Percentiles rank a stretch among this genome's conserved stretches.
Evolutionary conservation across 2,113 vertebrate genomes (phyloP).

Genomic region (Numida meleagris): DNA sequence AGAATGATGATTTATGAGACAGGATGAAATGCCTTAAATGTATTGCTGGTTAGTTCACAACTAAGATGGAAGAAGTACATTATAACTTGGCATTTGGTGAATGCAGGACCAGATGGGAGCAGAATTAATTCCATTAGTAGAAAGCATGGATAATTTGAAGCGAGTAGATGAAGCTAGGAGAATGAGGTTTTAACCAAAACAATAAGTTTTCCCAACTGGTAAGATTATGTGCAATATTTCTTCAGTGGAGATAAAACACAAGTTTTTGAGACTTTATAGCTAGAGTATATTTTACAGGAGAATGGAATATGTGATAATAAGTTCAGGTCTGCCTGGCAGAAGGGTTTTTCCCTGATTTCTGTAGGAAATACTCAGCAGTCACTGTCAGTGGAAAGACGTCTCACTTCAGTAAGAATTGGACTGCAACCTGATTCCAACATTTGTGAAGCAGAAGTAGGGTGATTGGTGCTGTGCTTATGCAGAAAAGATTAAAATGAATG

Average conservation of each 20-base stretch:
- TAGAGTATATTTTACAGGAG: not conserved
- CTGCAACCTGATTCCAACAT: not conserved
- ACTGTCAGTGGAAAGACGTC: not conserved
- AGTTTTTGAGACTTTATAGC: not conserved
- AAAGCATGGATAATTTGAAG: not conserved
- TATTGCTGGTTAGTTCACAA: not conserved
- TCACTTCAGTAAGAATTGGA: not conserved
- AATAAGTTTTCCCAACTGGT: not conserved
- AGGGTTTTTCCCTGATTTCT: conserved; percentile 3
- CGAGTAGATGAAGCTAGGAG: not conserved
- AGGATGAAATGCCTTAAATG: not conserved
- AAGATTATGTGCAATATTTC: not conserved
- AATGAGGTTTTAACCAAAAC: not conserved
- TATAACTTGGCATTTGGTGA: not conserved
- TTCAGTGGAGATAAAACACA: not conserved
- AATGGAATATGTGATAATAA: conserved; percentile 19
- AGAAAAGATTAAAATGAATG: not conserved
- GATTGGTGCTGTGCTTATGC: not conserved
- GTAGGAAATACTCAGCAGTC: not conserved
- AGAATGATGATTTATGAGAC: not conserved
- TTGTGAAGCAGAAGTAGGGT: not conserved
- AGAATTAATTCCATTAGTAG: not conserved
- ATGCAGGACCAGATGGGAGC: not conserved
- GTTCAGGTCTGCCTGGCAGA: not conserved
- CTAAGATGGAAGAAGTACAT: not conserved